Evolutionary conservation across 2,113 vertebrate genomes (phyloP).

Genomic region (Neoarius graeffei): DNA sequence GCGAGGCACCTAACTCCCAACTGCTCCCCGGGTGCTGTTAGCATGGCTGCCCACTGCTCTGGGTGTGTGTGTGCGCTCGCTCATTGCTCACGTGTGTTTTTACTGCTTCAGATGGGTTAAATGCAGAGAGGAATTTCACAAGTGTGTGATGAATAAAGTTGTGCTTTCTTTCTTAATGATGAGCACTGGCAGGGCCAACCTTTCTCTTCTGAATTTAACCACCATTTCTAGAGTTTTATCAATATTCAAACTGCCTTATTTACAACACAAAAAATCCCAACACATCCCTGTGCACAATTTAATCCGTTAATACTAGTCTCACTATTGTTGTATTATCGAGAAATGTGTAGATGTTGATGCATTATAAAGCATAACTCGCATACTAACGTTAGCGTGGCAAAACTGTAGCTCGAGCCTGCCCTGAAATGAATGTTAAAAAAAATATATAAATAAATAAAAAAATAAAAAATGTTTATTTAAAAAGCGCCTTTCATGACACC

Average conservation of each 20-base stretch:
- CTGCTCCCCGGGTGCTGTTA: too few relatives aligned
- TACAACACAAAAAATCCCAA: background rate
- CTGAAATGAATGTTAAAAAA: background rate
- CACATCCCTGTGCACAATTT: background rate
- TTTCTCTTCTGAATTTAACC: background rate
- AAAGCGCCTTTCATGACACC: too few relatives aligned
- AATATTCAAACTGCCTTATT: background rate
- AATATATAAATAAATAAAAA: too few relatives aligned
- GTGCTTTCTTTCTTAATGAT: background rate
- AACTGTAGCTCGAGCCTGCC: constrained; percentile 22
- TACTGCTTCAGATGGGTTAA: too few relatives aligned
- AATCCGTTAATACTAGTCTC: background rate
- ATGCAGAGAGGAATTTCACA: too few relatives aligned
- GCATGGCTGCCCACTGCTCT: too few relatives aligned
- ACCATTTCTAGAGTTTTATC: background rate
- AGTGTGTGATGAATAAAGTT: too few relatives aligned
- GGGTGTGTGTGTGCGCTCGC: too few relatives aligned
- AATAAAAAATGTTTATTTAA: too few relatives aligned
- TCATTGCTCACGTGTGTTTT: too few relatives aligned
- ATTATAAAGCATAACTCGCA: background rate
- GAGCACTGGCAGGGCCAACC: background rate
- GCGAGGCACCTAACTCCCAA: too few relatives aligned
- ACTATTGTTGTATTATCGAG: background rate
- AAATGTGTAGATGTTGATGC: background rate
- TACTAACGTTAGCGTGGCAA: background rate